Percentiles rank a stretch among this genome's conserved stretches.
phyloP scores from a whole-genome alignment of 2,797 vertebrate genomes.

The Enteromius viviparus region DNA sequence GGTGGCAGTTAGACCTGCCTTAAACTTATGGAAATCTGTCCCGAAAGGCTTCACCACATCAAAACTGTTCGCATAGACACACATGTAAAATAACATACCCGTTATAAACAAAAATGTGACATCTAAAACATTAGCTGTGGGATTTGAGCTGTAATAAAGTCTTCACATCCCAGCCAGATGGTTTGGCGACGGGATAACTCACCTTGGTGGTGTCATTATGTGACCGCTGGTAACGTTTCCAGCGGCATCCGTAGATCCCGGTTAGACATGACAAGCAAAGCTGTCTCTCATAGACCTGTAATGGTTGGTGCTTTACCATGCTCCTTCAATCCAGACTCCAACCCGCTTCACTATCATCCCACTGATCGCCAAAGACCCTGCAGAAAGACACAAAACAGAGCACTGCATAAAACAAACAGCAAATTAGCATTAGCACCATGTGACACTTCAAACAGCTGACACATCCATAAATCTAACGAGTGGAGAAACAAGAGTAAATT shows the following conservation, averaged over 20 bases:
- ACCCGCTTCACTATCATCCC: constrained; percentile 80
- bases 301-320: constrained; percentile 98
- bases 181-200: constrained; percentile 49
- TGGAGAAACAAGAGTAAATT: not conserved
- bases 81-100: not conserved
- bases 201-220: constrained; percentile 97
- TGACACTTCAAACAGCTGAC: constrained; percentile 26
- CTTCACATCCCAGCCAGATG: not conserved
- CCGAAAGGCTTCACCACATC: not conserved
- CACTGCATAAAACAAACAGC: constrained; percentile 22
- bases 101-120: not conserved
- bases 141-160: constrained; percentile 15
- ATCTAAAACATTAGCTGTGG: not conserved
- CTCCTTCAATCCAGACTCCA: constrained; percentile 82
- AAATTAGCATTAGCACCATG: constrained; percentile 21
- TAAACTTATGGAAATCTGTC: not conserved
- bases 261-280: constrained; percentile 97
- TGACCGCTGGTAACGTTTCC: constrained; percentile 98
- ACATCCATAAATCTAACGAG: constrained; percentile 26
- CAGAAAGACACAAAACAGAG: constrained; percentile 35
- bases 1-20: not conserved
- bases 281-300: constrained; percentile 98
- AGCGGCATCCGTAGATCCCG: constrained; percentile 96
- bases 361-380: constrained; percentile 77
- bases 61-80: not conserved